A percentile compares a stretch with the other conserved stretches of the same genome.
phyloP scores from a whole-genome alignment of 2,888 invertebrate genomes.

The Cryptosula pallasiana region DNA sequence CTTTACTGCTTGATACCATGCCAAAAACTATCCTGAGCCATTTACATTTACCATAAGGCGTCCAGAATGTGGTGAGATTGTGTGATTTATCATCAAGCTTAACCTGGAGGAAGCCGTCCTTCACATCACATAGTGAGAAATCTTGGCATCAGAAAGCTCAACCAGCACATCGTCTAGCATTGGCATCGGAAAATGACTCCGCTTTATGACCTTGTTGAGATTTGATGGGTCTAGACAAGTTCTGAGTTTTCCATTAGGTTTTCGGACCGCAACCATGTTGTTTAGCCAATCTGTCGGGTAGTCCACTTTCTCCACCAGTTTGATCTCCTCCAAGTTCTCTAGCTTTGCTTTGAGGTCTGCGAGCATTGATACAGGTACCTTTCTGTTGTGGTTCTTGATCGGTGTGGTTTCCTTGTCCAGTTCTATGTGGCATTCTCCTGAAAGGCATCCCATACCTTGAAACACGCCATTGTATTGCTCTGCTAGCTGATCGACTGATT shows the following conservation, averaged over 20 bases:
- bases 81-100: no score
- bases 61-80: conserved; percentile 21
- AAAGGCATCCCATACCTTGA: not conserved
- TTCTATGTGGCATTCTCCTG: conserved; percentile 14
- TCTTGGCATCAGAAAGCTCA: conserved; percentile 1
- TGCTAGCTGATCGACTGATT: not conserved
- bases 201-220: not conserved
- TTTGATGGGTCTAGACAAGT: conserved; percentile 3
- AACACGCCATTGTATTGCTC: conserved; percentile 2
- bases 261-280: not conserved
- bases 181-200: conserved; percentile 4
- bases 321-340: no score
- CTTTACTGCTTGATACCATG: not conserved
- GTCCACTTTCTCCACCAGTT: no score
- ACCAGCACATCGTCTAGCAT: not conserved
- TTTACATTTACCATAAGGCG: not conserved
- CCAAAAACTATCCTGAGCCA: no score
- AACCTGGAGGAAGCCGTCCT: no score
- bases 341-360: no score
- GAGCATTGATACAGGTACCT: not conserved
- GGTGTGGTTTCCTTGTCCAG: not conserved
- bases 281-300: conserved; percentile 3
- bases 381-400: not conserved
- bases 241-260: conserved; percentile 12
- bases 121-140: conserved; percentile 20